Evolutionary conservation across 2,113 vertebrate genomes (phyloP).

Genomic region (Alosa alosa): DNA sequence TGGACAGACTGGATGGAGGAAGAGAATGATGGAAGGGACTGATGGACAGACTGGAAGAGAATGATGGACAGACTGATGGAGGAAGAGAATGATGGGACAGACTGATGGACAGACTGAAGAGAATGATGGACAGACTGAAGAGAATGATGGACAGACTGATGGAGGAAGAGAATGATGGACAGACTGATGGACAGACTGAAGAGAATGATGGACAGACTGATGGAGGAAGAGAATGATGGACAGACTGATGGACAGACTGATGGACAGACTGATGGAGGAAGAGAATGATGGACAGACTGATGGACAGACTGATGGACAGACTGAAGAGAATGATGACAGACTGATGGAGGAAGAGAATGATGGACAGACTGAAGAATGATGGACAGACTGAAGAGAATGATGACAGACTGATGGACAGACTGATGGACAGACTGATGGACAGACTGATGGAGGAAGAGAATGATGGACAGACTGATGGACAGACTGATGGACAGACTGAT

Average conservation of each 20-base stretch:
- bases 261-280: neutral
- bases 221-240: constrained; percentile 13
- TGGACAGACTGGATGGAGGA: neutral
- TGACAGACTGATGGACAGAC: neutral
- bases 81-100: constrained; percentile 12
- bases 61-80: neutral
- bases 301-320: neutral
- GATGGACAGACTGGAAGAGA: neutral
- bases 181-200: no score
- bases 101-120: neutral
- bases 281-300: neutral
- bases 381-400: no score
- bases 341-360: neutral
- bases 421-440: no score
- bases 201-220: neutral
- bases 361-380: no score
- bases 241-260: no score
- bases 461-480: no score
- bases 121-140: neutral
- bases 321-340: constrained; percentile 17
- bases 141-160: constrained; percentile 14
- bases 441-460: neutral
- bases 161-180: neutral
- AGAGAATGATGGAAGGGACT: constrained; percentile 13
- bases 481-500: neutral